Evolutionary conservation across 2,888 invertebrate genomes (phyloP).

Genomic region (Ashinkailepas kermadecensis): DNA sequence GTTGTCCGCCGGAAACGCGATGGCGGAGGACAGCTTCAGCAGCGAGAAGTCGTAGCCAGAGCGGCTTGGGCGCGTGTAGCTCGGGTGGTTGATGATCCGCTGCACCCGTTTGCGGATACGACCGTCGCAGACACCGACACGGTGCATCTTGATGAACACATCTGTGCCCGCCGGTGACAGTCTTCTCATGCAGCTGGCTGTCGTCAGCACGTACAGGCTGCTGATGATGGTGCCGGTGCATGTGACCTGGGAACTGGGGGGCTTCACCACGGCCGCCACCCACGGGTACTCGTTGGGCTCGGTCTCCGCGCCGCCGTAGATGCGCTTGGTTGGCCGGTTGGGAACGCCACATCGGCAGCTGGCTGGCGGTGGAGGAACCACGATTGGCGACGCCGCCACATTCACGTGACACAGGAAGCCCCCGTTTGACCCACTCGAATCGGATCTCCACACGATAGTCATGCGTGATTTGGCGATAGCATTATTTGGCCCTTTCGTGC

Average conservation of each 20-base stretch:
- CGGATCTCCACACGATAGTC: background rate
- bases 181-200: background rate
- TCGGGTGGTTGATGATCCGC: background rate
- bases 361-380: too few species aligned
- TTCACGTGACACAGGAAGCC: background rate
- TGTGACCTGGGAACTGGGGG: background rate
- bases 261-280: background rate
- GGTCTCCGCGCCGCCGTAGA: background rate
- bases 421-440: background rate
- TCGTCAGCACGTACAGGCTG: background rate
- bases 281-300: background rate
- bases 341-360: too few species aligned
- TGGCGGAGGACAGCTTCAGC: background rate
- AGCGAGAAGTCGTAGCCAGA: background rate
- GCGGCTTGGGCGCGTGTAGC: background rate
- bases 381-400: background rate
- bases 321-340: background rate
- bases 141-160: background rate
- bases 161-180: background rate
- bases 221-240: background rate
- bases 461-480: too few species aligned
- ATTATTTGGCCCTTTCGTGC: background rate
- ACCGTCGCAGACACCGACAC: background rate
- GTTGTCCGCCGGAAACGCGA: background rate
- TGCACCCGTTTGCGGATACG: too few species aligned